Evolutionary conservation across 1,140 invertebrate species (phyloP), one percentile per base, ranked within the genome.

Genomic region (Mya arenaria): DNA sequence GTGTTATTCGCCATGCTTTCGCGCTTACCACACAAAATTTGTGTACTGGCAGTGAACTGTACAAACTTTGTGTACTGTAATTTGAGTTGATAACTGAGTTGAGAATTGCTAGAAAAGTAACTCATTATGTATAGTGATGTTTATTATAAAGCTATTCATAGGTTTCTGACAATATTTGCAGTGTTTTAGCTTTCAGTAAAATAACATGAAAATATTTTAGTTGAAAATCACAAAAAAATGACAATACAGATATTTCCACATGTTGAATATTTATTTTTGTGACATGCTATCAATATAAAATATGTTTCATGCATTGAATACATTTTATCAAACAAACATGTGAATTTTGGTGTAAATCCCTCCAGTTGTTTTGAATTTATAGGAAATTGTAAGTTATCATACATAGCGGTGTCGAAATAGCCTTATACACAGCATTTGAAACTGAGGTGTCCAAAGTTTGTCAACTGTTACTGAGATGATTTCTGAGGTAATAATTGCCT

Each of bases 241-340:
- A 63, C 62, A 63, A 63, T 63, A 13, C 62, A 63, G 62, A 30
- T 63, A 63, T 63, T 63, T 63, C 28, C 34, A 63, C 25, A 63
- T 63, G 62, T 63, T 63, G 62, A 63, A 63, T 10, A 32, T 63
- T 63, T 63, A 63, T 63, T 63, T 63, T 63, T 63, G n/a, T 63
- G 62, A 63, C 62, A 63, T 63, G 62, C 62, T 63, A 63, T 63
- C 62, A 63, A 63, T 30, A 63, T 63, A 10, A 63, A 30, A 63
- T 63, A 6, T 63, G 62, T 63, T 13, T 63, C n/a, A n/a, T n/a
- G n/a, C n/a, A n/a, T n/a, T n/a, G n/a, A n/a, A n/a, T n/a, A n/a
- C 62, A 63, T 63, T 63, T 8, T 36, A 63, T 30, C 62, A 63
- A 63, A 63, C 62, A 63, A 63, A 34, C 28, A 30, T 63, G 62